Percentiles rank a stretch among this genome's conserved stretches.
Conservation (phyloP, 2,888 invertebrate genomes). For the Pyrrhia umbra region DNA sequence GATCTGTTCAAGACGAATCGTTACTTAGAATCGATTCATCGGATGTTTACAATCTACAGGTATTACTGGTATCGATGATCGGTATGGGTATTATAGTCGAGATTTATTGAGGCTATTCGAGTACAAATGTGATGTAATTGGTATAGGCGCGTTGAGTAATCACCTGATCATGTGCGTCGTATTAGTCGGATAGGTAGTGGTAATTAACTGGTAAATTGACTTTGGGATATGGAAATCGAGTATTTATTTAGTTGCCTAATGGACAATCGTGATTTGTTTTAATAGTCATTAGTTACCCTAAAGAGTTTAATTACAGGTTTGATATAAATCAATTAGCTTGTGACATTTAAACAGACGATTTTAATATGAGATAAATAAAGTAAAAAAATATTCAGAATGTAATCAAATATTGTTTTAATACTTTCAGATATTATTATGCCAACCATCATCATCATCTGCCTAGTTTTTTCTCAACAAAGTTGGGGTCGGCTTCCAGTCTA, state of each 20-base stretch:
- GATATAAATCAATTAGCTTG: not conserved
- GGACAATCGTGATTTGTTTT: conserved; percentile 35
- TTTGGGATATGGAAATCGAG: conserved; percentile 43
- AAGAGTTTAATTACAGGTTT: not conserved
- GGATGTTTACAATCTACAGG: conserved; percentile 54
- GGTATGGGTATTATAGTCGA: conserved; percentile 45
- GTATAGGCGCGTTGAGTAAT: conserved; percentile 53
- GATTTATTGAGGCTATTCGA: conserved; percentile 56
- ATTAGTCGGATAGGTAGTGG: conserved; percentile 38
- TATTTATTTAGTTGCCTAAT: conserved; percentile 22
- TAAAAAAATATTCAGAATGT: too few relatives aligned
- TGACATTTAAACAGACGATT: not conserved
- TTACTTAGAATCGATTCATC: conserved; percentile 54
- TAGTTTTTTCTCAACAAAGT: too few relatives aligned
- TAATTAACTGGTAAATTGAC: conserved; percentile 55
- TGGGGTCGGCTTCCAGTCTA: too few relatives aligned
- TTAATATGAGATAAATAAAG: too few relatives aligned
- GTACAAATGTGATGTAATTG: conserved; percentile 60
- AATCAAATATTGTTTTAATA: too few relatives aligned
- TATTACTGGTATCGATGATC: conserved; percentile 49
- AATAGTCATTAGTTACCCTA: conserved; percentile 23
- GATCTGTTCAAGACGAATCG: conserved; percentile 50
- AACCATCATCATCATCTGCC: too few relatives aligned
- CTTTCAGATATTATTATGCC: too few relatives aligned
- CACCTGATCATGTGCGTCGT: conserved; percentile 40